phyloP scores from a whole-genome alignment of 1,140 invertebrate species.

The Bicyclus anynana region DNA sequence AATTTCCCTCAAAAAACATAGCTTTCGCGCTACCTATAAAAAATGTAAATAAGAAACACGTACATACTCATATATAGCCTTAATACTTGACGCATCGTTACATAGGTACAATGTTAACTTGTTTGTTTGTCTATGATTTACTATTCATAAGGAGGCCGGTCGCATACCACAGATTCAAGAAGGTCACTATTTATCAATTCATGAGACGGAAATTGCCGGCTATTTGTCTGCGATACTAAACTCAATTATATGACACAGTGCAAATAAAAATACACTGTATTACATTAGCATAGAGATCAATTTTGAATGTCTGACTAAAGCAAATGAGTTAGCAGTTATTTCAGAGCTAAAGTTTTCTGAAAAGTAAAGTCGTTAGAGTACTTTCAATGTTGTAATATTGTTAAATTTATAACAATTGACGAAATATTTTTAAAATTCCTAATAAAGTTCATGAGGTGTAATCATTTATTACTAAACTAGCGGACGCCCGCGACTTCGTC shows the following conservation, averaged over 20 bases:
- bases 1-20: too few species aligned
- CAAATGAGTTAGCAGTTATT: neutral
- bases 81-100: neutral
- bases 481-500: too few species aligned
- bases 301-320: neutral
- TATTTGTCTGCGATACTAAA: slow-evolving; percentile 20
- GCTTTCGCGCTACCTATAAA: too few species aligned
- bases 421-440: too few species aligned
- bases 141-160: slow-evolving; percentile 15
- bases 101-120: neutral
- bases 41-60: too few species aligned
- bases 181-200: slow-evolving; percentile 36
- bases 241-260: neutral
- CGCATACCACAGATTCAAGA: slow-evolving; percentile 30
- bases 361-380: neutral
- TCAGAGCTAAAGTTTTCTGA: neutral
- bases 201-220: slow-evolving; percentile 26
- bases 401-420: too few species aligned
- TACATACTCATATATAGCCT: too few species aligned
- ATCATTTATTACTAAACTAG: too few species aligned
- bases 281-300: neutral
- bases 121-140: neutral
- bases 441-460: too few species aligned
- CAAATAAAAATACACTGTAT: slow-evolving; percentile 7
- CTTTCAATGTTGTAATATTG: neutral